Evolutionary conservation across 2,797 vertebrate species (phyloP), one percentile per base, ranked within the genome.

Genomic region (Pogonophryne albipinna): DNA sequence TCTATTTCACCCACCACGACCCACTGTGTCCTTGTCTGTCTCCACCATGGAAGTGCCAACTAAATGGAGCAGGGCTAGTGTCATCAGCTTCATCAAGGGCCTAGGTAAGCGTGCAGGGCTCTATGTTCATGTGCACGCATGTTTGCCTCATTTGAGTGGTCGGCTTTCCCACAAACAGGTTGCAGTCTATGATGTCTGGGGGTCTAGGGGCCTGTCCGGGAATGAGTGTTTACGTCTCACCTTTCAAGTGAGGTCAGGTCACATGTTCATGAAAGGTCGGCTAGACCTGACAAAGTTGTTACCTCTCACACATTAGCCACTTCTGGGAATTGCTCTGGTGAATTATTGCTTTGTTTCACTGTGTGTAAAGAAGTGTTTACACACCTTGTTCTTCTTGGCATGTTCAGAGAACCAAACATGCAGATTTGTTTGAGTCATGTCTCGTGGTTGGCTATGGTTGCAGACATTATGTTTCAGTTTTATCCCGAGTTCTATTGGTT

Each of bases 81-180:
- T 99, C 93, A 96, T 98, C 95, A 94, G 94, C 96, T 97, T 99
- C 94, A 98, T 99, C 92, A 99, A 99, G 93, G 97, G 97, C 38
- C 96, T 99, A 3, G 98, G 98, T 99, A 98, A 95, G 98, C 96
- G 76, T 70, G 67, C 44, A 61, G 31, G 72, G n/a, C 53, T 61
- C 70, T 76, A 56, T 74, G 53, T 84, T 76, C 51, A 46, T 59
- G 72, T 74, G 78, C 56, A n/a, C 62, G 17, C 68, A 67, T 77
- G 80, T 77, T 78, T 80, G 76, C 82, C 75, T 82, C 80, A 12
- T 74, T 71, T 20, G 34, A 62, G 65, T 27, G 53, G 50, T 88
- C 59, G 11, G 44, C 65, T 88, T 85, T 78, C 83, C 85, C 55
- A 57, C 59, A 71, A 74, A 85, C 50, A 74, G 65, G 51, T 64